These are phyloP conservation scores for Sula dactylatra DNA, from an alignment of 2,113 vertebrate genomes.

Conservation along the genomic window DNA sequence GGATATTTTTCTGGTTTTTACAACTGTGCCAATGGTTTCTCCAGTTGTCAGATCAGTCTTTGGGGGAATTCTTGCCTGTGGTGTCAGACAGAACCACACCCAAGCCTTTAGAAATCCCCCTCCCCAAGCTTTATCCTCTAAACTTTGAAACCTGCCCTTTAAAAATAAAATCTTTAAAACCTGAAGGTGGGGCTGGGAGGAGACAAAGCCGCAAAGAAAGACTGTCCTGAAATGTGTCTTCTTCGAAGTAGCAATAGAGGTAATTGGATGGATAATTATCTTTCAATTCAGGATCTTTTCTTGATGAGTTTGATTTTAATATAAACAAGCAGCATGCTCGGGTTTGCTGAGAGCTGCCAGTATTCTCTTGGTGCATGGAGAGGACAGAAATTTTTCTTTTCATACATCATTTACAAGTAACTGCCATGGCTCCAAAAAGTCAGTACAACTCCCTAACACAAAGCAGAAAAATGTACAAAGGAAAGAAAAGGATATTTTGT, in stretches of 20 bases:
- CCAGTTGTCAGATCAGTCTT: not conserved
- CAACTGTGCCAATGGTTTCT: not conserved
- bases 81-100: not conserved
- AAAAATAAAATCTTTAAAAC: not conserved
- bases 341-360: not conserved
- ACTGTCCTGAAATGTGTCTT: not conserved
- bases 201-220: not conserved
- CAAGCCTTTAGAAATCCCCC: not conserved
- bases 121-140: not conserved
- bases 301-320: not conserved
- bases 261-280: not conserved
- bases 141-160: not conserved
- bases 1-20: not conserved
- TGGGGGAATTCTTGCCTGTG: not conserved
- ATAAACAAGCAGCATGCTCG: not conserved
- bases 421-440: constrained; percentile 49
- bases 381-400: constrained; percentile 34
- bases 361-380: not conserved
- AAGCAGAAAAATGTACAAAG: constrained; percentile 30
- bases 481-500: constrained; percentile 16
- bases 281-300: not conserved
- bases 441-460: not conserved
- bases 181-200: not conserved
- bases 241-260: not conserved
- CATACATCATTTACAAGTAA: constrained; percentile 55